Conservation (phyloP, 2,797 vertebrate genomes). For the Ispidina lecontei region DNA sequence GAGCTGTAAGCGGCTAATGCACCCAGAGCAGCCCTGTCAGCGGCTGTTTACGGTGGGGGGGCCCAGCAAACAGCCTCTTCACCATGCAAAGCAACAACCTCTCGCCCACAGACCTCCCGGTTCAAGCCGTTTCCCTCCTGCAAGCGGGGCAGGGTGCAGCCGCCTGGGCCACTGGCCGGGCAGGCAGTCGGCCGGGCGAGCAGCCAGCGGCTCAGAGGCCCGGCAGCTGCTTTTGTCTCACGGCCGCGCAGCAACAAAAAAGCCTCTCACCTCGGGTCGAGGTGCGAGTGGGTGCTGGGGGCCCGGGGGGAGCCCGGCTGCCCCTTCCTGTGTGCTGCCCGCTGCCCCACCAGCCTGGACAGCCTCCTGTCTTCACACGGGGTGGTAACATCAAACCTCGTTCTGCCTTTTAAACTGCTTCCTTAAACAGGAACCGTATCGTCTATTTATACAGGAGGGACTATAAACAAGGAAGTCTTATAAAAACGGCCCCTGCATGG, state of each 20-base stretch:
- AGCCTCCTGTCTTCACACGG: not conserved
- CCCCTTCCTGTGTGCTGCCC: not conserved
- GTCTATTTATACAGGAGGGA: conserved; percentile 35
- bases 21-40: accelerated
- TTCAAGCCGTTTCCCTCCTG: accelerated
- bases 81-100: accelerated
- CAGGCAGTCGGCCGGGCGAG: not conserved
- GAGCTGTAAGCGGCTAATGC: accelerated
- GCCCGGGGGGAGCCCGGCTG: not conserved
- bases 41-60: not conserved
- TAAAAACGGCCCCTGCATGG: not conserved
- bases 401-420: conserved; percentile 30
- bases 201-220: not conserved
- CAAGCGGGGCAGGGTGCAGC: not conserved
- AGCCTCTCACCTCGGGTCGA: not conserved
- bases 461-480: conserved; percentile 45
- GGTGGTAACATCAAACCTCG: not conserved
- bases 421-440: conserved; percentile 69
- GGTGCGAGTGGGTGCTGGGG: not conserved
- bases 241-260: not conserved
- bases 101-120: not conserved
- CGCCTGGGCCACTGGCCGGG: not conserved
- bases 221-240: not conserved
- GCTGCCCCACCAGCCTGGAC: not conserved
- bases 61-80: not conserved